Percentiles rank a stretch among this genome's conserved stretches.
Evolutionary conservation across 2,888 invertebrate genomes (phyloP).

Genomic region (Vesta saturnalis): DNA sequence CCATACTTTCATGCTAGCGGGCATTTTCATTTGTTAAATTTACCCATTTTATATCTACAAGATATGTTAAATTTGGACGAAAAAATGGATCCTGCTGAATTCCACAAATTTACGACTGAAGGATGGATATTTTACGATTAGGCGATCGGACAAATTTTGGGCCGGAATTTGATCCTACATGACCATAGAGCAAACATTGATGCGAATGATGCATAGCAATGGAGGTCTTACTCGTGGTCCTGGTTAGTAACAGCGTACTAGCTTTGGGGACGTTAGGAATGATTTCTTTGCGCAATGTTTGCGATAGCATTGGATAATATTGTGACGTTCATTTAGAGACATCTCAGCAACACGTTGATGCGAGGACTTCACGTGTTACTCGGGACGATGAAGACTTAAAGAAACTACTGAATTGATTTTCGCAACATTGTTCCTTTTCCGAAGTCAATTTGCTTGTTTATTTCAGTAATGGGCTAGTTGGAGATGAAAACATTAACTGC

Average conservation of each 20-base stretch:
- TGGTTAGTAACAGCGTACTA: constrained; percentile 43
- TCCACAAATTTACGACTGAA: constrained; percentile 29
- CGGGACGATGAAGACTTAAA: constrained; percentile 43
- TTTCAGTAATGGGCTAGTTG: constrained; percentile 40
- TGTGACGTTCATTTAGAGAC: constrained; percentile 38
- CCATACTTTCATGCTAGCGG: constrained; percentile 56
- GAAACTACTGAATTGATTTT: constrained; percentile 44
- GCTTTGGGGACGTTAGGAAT: constrained; percentile 42
- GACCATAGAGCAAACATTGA: constrained; percentile 53
- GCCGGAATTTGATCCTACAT: constrained; percentile 48
- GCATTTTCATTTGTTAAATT: too few relatives aligned
- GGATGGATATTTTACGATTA: constrained; percentile 26
- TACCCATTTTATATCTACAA: constrained; percentile 59
- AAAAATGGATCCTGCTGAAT: constrained; percentile 44
- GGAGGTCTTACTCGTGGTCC: constrained; percentile 49
- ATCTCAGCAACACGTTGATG: constrained; percentile 50
- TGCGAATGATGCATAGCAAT: constrained; percentile 48
- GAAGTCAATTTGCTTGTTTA: constrained; percentile 36
- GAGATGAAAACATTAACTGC: constrained; percentile 30
- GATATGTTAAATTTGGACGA: constrained; percentile 51
- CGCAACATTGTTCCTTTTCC: constrained; percentile 44
- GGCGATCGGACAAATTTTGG: constrained; percentile 41
- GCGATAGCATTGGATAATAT: constrained; percentile 41
- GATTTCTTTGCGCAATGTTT: constrained; percentile 39
- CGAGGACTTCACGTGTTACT: constrained; percentile 40